phyloP scores from a whole-genome alignment of 2,113 vertebrate genomes.

The Melanerpes formicivorus region DNA sequence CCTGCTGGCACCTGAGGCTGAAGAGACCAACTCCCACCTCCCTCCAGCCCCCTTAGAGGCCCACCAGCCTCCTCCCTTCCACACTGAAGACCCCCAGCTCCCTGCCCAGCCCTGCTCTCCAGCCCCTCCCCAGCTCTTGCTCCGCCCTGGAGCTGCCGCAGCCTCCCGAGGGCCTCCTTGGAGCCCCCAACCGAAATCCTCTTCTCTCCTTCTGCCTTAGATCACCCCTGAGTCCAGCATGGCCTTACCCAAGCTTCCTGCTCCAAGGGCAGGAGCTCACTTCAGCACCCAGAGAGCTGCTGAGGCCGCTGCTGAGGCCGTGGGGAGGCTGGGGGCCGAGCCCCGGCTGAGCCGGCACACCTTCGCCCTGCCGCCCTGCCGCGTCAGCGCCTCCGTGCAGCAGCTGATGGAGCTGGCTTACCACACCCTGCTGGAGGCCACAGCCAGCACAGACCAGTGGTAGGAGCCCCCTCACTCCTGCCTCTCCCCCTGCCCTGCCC shows the following conservation, averaged over 20 bases:
- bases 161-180: too few species aligned
- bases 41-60: too few species aligned
- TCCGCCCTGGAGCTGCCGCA: too few species aligned
- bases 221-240: conserved; percentile 83
- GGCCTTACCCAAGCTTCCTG: conserved; percentile 80
- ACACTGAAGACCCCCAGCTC: too few species aligned
- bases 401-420: conserved; percentile 91
- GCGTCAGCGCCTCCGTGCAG: conserved; percentile 91
- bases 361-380: conserved; percentile 86
- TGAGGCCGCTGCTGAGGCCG: background rate
- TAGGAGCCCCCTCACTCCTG: conserved; percentile 27
- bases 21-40: too few species aligned
- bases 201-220: conserved; percentile 64
- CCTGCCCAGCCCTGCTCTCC: too few species aligned
- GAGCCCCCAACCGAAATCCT: too few species aligned
- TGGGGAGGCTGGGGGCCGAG: conserved; percentile 71
- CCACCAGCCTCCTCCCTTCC: background rate
- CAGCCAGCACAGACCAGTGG: conserved; percentile 89
- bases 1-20: too few species aligned
- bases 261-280: conserved; percentile 58
- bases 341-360: conserved; percentile 80
- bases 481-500: background rate
- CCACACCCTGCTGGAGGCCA: conserved; percentile 88
- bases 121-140: too few species aligned
- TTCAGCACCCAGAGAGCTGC: background rate